These are phyloP conservation scores for Drosophila insularis DNA, from an alignment of 1,140 invertebrate genomes.

Conservation along the genomic window DNA sequence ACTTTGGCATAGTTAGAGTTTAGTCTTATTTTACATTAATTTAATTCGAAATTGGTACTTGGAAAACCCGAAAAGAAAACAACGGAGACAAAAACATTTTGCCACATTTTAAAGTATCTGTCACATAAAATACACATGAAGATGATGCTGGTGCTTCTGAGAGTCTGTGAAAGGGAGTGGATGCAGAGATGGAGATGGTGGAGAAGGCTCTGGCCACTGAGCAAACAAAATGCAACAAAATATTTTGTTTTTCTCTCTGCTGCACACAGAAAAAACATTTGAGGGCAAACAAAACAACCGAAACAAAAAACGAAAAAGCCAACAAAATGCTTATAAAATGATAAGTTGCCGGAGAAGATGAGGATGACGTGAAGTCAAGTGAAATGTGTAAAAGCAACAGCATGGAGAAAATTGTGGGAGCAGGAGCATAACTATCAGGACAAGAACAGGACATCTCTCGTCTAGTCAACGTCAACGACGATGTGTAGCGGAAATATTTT, in stretches of 20 bases:
- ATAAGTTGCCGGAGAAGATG: slow-evolving; percentile 62
- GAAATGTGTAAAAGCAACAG: slow-evolving; percentile 57
- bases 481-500: slow-evolving; percentile 74
- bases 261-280: slow-evolving; percentile 52
- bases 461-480: slow-evolving; percentile 57
- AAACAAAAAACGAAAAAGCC: slow-evolving; percentile 33
- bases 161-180: background rate
- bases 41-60: slow-evolving; percentile 58
- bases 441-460: slow-evolving; percentile 33
- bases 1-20: background rate
- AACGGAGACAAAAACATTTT: slow-evolving; percentile 42
- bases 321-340: slow-evolving; percentile 72
- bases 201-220: slow-evolving; percentile 3
- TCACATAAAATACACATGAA: slow-evolving; percentile 64
- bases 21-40: slow-evolving; percentile 47
- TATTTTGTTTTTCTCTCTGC: slow-evolving; percentile 65
- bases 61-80: slow-evolving; percentile 12
- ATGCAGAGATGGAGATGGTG: background rate
- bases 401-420: background rate
- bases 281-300: slow-evolving; percentile 26
- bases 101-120: slow-evolving; percentile 77
- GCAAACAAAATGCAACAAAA: slow-evolving; percentile 72
- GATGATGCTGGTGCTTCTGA: slow-evolving; percentile 7
- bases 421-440: slow-evolving; percentile 1
- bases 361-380: slow-evolving; percentile 69